Percentiles rank a stretch among this genome's conserved stretches.
phyloP scores from a whole-genome alignment of 2,888 invertebrate genomes.

The Campoplex capitator region DNA sequence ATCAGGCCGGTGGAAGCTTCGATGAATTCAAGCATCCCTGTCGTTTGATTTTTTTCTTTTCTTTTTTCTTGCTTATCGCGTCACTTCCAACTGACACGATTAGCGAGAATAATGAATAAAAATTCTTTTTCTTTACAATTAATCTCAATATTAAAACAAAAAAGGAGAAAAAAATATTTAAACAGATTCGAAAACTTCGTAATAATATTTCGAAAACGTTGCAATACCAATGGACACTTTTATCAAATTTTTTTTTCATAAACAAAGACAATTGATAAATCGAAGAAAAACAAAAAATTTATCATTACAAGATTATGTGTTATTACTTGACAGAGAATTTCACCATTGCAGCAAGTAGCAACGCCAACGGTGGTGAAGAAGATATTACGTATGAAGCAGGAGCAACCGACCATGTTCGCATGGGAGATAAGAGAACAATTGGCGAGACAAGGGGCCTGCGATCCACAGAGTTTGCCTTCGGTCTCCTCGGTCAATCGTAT shows the following conservation, averaged over 20 bases:
- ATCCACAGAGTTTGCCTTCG: conserved; percentile 95
- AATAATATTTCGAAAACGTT: not conserved
- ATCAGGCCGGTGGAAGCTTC: not conserved
- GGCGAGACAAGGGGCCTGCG: conserved; percentile 95
- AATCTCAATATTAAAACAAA: too few species aligned
- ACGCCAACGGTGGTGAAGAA: conserved; percentile 98
- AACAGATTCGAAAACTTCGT: not conserved
- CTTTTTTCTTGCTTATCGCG: not conserved
- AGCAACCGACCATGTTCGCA: conserved; percentile 98
- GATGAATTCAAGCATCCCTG: not conserved
- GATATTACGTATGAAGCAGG: conserved; percentile 96
- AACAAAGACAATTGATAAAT: conserved; percentile 13
- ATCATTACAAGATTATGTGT: conserved; percentile 58
- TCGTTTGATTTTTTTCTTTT: not conserved
- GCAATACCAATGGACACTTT: not conserved
- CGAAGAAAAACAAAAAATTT: not conserved
- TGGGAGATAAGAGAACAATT: conserved; percentile 98
- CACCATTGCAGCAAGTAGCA: conserved; percentile 94
- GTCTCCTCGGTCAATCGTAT: conserved; percentile 98
- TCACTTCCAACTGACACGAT: too few species aligned
- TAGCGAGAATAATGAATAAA: too few species aligned
- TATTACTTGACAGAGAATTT: conserved; percentile 71
- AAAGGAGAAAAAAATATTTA: too few species aligned
- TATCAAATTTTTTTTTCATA: not conserved
- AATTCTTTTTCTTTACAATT: too few species aligned